Percentiles rank a stretch among this genome's conserved stretches.
These are phyloP conservation scores for Diplogasteroides magnus DNA, from an alignment of 1,140 invertebrate genomes.

Conservation along the genomic window DNA sequence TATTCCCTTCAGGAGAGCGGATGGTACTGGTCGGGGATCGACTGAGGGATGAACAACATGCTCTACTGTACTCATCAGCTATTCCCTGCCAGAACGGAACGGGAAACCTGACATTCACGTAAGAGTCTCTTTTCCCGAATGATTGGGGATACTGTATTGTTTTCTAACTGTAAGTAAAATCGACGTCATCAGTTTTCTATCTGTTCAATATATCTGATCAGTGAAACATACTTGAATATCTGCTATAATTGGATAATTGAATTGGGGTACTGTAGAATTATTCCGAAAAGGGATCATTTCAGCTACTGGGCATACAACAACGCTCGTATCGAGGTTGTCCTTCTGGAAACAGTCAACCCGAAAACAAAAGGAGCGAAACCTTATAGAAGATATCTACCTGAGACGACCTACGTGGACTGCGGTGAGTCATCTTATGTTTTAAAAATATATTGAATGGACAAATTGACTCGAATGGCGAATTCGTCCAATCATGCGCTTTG, in stretches of 20 bases:
- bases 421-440: no score
- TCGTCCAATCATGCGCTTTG: no score
- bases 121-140: conserved; percentile 16
- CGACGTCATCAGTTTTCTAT: background rate
- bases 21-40: conserved; percentile 46
- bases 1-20: conserved; percentile 33
- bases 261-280: no score
- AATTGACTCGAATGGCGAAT: no score
- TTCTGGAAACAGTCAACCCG: conserved; percentile 35
- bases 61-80: conserved; percentile 40
- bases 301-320: conserved; percentile 54
- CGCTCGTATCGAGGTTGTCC: conserved; percentile 47
- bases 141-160: no score
- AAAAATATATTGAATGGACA: no score
- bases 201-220: no score
- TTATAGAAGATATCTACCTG: conserved; percentile 28
- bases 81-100: conserved; percentile 47
- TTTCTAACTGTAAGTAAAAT: no score
- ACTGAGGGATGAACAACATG: conserved; percentile 39
- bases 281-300: conserved; percentile 20
- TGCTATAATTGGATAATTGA: no score
- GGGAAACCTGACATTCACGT: conserved; percentile 47
- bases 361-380: conserved; percentile 26
- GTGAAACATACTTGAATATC: no score
- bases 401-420: no score